Conservation (phyloP, 2,888 invertebrate genomes). For the Hydraecia micacea region DNA sequence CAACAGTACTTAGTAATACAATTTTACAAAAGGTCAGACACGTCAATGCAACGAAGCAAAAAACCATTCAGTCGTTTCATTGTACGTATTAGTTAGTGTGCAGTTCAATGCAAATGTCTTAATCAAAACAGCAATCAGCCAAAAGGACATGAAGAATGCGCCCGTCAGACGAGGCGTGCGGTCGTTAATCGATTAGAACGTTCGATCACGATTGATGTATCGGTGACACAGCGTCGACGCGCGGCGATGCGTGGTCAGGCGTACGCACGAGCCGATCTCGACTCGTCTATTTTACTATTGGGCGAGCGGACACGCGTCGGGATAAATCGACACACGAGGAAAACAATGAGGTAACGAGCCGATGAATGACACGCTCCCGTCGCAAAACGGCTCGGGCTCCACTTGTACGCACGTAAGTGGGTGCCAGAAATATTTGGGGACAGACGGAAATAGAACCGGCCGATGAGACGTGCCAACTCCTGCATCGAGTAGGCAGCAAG, state of each 20-base stretch:
- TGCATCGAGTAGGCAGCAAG: conserved; percentile 78
- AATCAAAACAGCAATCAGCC: conserved; percentile 73
- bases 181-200: conserved; percentile 84
- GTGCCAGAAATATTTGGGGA: conserved; percentile 89
- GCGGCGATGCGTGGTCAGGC: conserved; percentile 74
- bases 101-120: conserved; percentile 52
- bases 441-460: conserved; percentile 86
- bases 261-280: conserved; percentile 79
- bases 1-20: background rate
- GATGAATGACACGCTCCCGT: conserved; percentile 88
- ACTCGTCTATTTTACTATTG: conserved; percentile 84
- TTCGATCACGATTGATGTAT: conserved; percentile 87
- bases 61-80: conserved; percentile 15
- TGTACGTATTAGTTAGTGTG: conserved; percentile 22
- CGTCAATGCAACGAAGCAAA: conserved; percentile 2
- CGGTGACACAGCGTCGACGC: conserved; percentile 81
- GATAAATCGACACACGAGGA: conserved; percentile 86
- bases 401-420: conserved; percentile 84
- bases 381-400: conserved; percentile 78
- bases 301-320: conserved; percentile 78
- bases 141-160: conserved; percentile 77
- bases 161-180: conserved; percentile 76
- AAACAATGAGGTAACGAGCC: conserved; percentile 88
- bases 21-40: conserved; percentile 10
- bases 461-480: conserved; percentile 86